Percentiles rank a stretch among this genome's conserved stretches.
phyloP scores from a whole-genome alignment of 2,888 invertebrate species.

The Gortyna flavago region DNA sequence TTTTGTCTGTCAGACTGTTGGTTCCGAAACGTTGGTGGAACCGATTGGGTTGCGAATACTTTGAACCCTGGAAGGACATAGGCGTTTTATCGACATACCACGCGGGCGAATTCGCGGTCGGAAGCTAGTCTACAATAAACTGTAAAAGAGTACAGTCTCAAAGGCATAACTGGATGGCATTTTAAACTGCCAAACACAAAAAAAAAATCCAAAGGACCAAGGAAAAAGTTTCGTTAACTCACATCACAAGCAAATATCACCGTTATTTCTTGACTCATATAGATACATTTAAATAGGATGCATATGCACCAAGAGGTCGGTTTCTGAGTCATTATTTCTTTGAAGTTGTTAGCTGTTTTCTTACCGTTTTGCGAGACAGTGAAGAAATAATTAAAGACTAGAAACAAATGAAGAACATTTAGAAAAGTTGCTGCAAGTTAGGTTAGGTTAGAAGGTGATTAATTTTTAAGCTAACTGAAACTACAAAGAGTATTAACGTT shows the following conservation, averaged over 20 bases:
- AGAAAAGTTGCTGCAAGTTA: slow-evolving; percentile 14
- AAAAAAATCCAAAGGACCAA: slow-evolving; percentile 21
- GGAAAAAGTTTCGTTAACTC: background rate
- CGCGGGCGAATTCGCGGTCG: background rate
- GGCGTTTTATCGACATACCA: no score
- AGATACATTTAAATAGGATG: slow-evolving; percentile 21
- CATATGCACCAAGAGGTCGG: background rate
- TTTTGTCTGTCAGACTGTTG: no score
- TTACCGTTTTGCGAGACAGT: slow-evolving; percentile 50
- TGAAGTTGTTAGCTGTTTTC: slow-evolving; percentile 59
- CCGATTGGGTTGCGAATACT: background rate
- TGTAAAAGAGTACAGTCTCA: background rate
- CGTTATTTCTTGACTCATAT: background rate
- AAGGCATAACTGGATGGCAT: background rate
- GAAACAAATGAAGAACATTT: slow-evolving; percentile 12
- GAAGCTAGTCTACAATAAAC: background rate
- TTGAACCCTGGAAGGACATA: no score
- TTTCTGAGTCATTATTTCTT: slow-evolving; percentile 55
- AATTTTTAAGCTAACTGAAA: background rate
- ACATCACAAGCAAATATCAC: slow-evolving; percentile 14
- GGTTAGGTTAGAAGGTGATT: slow-evolving; percentile 16
- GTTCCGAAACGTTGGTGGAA: background rate
- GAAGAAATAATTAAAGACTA: slow-evolving; percentile 49
- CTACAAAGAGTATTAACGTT: no score
- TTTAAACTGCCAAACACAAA: slow-evolving; percentile 5